A percentile compares a stretch with the other conserved stretches of the same genome.
Evolutionary conservation across 92 coral and sea anemone species (phyloP).

Genomic region (Isaurus tuberculatus): DNA sequence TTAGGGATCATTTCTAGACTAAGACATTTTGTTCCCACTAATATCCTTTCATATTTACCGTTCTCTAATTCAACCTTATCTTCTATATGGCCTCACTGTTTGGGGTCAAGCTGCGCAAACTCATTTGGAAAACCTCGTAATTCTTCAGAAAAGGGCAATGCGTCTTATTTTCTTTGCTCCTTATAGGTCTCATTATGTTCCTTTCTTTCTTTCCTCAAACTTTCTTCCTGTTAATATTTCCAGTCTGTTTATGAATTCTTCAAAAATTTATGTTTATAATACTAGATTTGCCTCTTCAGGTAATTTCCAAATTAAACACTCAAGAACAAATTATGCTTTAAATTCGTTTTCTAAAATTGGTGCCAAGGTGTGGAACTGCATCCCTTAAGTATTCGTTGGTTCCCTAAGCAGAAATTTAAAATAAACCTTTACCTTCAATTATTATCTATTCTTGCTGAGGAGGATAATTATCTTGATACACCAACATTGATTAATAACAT

Average conservation of each 20-base stretch:
- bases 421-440: neutral
- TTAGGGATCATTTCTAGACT: constrained; percentile 31
- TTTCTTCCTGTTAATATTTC: constrained; percentile 36
- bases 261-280: neutral
- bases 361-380: constrained; percentile 25
- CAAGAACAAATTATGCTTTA: no score
- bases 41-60: constrained; percentile 8
- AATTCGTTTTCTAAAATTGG: no score
- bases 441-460: neutral
- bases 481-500: neutral
- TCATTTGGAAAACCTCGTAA: neutral
- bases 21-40: constrained; percentile 29
- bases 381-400: neutral
- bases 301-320: no score
- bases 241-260: constrained; percentile 1
- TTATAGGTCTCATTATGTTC: constrained; percentile 16
- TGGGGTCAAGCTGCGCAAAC: constrained; percentile 9
- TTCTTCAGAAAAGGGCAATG: constrained; percentile 28
- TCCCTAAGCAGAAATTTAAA: constrained; percentile 1
- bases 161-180: neutral
- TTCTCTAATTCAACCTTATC: neutral
- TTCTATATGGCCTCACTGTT: constrained; percentile 7
- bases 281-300: constrained; percentile 29
- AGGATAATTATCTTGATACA: neutral
- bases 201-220: constrained; percentile 25